A percentile compares a stretch with the other conserved stretches of the same genome.
Evolutionary conservation across 2,113 vertebrate genomes (phyloP).

Genomic region (Perca flavescens): DNA sequence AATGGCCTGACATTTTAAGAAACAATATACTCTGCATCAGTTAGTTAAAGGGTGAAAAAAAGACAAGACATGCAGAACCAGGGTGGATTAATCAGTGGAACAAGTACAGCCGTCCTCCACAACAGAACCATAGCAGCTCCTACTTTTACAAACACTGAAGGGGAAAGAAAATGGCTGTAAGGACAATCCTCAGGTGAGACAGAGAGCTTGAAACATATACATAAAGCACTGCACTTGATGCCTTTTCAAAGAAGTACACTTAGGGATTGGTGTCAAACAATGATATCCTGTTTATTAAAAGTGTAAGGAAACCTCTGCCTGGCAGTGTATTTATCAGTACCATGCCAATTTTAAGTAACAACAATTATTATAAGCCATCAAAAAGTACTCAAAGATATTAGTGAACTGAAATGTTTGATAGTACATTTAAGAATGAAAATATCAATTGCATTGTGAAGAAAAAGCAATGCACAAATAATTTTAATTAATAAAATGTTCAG

Average conservation of each 20-base stretch:
- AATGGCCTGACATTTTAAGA: conserved; percentile 3
- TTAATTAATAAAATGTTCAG: background rate
- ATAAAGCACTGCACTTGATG: conserved; percentile 20
- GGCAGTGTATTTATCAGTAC: background rate
- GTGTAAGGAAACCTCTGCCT: background rate
- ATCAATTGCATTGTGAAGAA: background rate
- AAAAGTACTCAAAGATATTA: background rate
- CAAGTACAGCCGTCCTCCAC: conserved; percentile 57
- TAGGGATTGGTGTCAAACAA: background rate
- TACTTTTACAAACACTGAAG: conserved; percentile 54
- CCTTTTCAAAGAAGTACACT: conserved; percentile 37
- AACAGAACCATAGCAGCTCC: conserved; percentile 58
- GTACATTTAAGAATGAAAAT: background rate
- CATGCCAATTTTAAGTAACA: background rate
- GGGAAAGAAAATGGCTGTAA: conserved; percentile 48
- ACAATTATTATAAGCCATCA: background rate
- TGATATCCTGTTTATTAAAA: background rate
- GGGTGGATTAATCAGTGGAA: conserved; percentile 79
- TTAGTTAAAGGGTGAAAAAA: conserved; percentile 87
- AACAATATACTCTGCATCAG: conserved; percentile 37
- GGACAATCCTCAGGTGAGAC: conserved; percentile 57
- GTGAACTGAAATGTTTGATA: background rate
- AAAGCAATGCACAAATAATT: background rate
- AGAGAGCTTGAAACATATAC: conserved; percentile 65
- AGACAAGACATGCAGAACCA: conserved; percentile 86